Conservation (phyloP, 2,888 invertebrate species). For the Sesamia inferens region DNA sequence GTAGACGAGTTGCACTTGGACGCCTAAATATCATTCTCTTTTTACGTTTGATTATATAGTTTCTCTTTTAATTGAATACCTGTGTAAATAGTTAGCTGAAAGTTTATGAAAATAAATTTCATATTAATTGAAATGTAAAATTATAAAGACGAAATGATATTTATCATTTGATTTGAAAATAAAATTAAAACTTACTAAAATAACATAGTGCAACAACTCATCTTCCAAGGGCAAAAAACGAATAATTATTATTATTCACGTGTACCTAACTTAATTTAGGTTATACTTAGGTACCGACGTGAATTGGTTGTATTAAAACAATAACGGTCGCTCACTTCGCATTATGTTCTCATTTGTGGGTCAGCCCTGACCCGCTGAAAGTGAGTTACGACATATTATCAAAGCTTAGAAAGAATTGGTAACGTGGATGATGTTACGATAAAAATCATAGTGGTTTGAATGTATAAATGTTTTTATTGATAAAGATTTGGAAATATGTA, state of each 20-base stretch:
- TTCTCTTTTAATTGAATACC: too few relatives aligned
- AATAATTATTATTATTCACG: slow-evolving; percentile 5
- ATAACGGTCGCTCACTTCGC: slow-evolving; percentile 42
- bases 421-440: slow-evolving; percentile 27
- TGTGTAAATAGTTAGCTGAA: too few relatives aligned
- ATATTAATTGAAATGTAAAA: neutral
- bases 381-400: slow-evolving; percentile 53
- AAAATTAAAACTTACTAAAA: neutral
- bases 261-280: slow-evolving; percentile 20
- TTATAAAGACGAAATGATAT: neutral
- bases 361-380: slow-evolving; percentile 41
- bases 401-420: slow-evolving; percentile 43
- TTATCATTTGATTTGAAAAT: neutral
- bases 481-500: neutral
- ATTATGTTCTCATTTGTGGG: slow-evolving; percentile 53
- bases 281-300: slow-evolving; percentile 48
- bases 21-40: too few relatives aligned
- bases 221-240: slow-evolving; percentile 7
- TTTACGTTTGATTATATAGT: too few relatives aligned
- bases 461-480: neutral
- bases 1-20: too few relatives aligned
- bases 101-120: too few relatives aligned
- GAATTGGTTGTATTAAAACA: slow-evolving; percentile 58
- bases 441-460: neutral
- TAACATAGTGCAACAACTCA: neutral